These are phyloP conservation scores for Hemicentrotus pulcherrimus DNA, from an alignment of 35 echinoderm and acorn worm species.

Conservation along the genomic window DNA sequence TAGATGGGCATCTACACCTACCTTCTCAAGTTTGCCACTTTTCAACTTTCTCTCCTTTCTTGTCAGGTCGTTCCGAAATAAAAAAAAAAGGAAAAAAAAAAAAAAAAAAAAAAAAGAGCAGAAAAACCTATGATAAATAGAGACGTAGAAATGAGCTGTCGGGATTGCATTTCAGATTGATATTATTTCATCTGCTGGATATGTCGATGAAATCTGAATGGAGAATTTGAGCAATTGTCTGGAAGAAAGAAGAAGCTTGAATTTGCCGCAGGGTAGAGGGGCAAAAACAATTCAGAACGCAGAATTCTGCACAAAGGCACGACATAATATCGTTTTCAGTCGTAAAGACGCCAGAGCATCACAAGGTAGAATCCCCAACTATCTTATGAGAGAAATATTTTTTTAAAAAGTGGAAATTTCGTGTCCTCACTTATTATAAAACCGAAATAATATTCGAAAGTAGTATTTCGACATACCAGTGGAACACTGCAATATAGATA, in stretches of 20 bases:
- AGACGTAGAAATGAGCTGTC: slow-evolving; percentile 54
- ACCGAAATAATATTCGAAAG: no score
- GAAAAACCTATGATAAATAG: slow-evolving; percentile 40
- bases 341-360: not conserved
- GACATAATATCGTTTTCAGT: slow-evolving; percentile 4
- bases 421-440: no score
- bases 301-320: slow-evolving; percentile 7
- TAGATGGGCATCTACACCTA: slow-evolving; percentile 45
- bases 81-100: not conserved
- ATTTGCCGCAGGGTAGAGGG: slow-evolving; percentile 20
- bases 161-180: slow-evolving; percentile 48
- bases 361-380: not conserved
- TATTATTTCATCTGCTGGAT: slow-evolving; percentile 52
- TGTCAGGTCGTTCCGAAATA: not conserved
- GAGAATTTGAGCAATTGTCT: slow-evolving; percentile 4
- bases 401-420: no score
- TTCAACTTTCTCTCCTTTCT: slow-evolving; percentile 31
- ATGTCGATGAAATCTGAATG: slow-evolving; percentile 42
- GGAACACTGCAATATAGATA: no score
- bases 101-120: not conserved
- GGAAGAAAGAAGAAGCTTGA: slow-evolving; percentile 31
- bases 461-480: no score
- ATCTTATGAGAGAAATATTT: no score
- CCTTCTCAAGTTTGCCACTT: slow-evolving; percentile 45
- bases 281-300: slow-evolving; percentile 24